phyloP scores from a whole-genome alignment of 2,888 invertebrate genomes.

The Eurytoma adleriae region DNA sequence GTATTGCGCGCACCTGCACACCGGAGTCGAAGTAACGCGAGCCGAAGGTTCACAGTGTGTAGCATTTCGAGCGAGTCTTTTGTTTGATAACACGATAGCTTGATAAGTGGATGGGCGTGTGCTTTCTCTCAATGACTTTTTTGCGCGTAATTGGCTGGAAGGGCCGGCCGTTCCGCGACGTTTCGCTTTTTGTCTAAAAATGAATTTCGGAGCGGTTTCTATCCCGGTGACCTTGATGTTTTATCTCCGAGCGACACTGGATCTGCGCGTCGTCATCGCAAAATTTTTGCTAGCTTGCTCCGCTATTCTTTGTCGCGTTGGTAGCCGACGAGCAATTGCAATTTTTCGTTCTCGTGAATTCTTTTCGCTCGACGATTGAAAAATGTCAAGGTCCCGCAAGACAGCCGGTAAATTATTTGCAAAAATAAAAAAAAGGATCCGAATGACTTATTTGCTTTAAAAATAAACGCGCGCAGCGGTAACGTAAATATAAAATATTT shows the following conservation, averaged over 20 bases:
- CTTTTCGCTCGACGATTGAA: no score
- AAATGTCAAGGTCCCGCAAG: no score
- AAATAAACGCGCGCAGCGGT: background rate
- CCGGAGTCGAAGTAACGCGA: background rate
- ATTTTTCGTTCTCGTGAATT: no score
- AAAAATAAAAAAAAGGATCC: no score
- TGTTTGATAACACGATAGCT: constrained; percentile 47
- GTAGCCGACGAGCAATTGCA: no score
- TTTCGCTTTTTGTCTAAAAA: background rate
- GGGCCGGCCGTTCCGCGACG: background rate
- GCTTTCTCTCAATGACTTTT: constrained; percentile 2
- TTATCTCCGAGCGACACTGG: background rate
- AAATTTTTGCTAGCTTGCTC: no score
- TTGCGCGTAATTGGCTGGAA: constrained; percentile 17
- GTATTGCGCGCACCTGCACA: background rate
- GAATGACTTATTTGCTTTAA: background rate
- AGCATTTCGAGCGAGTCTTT: constrained; percentile 18
- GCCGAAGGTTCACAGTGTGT: background rate
- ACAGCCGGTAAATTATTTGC: no score
- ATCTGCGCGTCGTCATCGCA: no score
- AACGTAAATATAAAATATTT: background rate
- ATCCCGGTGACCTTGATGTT: constrained; percentile 15
- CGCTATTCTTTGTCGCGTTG: no score
- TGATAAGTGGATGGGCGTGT: constrained; percentile 41
- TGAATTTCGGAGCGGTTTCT: background rate